Conservation (phyloP, 2,888 invertebrate species). For the Nomada hirtipes region DNA sequence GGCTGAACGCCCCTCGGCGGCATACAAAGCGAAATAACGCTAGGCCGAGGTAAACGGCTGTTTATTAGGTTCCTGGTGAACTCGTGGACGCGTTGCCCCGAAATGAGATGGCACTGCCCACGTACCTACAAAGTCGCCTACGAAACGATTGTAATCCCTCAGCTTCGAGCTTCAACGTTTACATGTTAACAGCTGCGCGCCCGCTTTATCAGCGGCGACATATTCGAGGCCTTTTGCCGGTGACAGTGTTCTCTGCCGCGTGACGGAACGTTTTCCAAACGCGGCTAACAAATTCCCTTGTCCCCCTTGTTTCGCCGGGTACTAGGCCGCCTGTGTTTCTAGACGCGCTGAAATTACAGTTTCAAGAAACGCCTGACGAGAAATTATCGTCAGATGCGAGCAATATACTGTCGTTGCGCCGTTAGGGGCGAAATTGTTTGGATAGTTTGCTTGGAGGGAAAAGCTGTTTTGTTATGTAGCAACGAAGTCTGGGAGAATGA, state of each 20-base stretch:
- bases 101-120: slow-evolving; percentile 54
- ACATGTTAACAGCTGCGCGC: slow-evolving; percentile 24
- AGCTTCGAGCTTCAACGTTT: slow-evolving; percentile 48
- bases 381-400: no score
- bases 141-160: slow-evolving; percentile 63
- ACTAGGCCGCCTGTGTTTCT: background rate
- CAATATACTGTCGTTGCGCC: no score
- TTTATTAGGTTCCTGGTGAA: slow-evolving; percentile 65
- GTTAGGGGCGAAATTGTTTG: no score
- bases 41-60: slow-evolving; percentile 63
- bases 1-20: slow-evolving; percentile 47
- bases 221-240: slow-evolving; percentile 14
- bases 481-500: no score
- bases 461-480: no score
- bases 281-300: background rate
- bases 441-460: no score
- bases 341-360: no score
- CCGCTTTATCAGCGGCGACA: slow-evolving; percentile 47
- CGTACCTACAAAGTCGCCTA: slow-evolving; percentile 40
- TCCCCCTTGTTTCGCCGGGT: background rate
- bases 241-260: background rate
- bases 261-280: slow-evolving; percentile 16
- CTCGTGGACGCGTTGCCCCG: slow-evolving; percentile 39
- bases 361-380: no score
- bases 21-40: slow-evolving; percentile 58